phyloP scores from a whole-genome alignment of 2,888 invertebrate species.

The Lampropteryx suffumata region DNA sequence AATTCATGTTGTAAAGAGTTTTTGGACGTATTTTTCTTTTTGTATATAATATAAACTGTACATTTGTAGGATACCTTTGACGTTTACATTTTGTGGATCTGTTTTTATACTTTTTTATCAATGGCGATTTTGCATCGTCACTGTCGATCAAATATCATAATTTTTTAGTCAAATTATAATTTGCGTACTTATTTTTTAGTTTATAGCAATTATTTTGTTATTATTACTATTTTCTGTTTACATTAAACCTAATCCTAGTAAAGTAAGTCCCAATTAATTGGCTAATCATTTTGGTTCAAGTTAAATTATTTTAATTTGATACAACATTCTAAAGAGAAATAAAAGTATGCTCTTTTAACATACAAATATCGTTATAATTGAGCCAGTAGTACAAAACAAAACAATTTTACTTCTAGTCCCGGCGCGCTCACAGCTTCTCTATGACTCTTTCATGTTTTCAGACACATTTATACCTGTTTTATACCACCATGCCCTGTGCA shows the following conservation, averaged over 20 bases:
- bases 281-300: background rate
- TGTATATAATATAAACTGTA: conserved; percentile 73
- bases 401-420: conserved; percentile 6
- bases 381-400: conserved; percentile 17
- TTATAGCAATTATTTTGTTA: conserved; percentile 26
- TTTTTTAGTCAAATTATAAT: conserved; percentile 38
- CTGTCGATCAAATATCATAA: conserved; percentile 44
- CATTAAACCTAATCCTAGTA: conserved; percentile 11
- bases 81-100: conserved; percentile 64
- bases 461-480: no score
- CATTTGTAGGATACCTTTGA: conserved; percentile 68
- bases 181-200: conserved; percentile 35
- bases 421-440: background rate
- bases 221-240: conserved; percentile 24
- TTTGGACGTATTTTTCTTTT: conserved; percentile 70
- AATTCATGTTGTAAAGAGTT: conserved; percentile 61
- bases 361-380: conserved; percentile 2
- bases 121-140: conserved; percentile 35
- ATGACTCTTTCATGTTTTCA: no score
- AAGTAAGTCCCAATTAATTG: conserved; percentile 6
- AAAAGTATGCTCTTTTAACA: background rate
- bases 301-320: no score
- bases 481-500: no score
- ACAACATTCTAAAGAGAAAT: background rate
- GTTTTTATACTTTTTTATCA: conserved; percentile 62